These are phyloP conservation scores for Adela reaumurella DNA, from an alignment of 2,888 invertebrate species.

Conservation along the genomic window DNA sequence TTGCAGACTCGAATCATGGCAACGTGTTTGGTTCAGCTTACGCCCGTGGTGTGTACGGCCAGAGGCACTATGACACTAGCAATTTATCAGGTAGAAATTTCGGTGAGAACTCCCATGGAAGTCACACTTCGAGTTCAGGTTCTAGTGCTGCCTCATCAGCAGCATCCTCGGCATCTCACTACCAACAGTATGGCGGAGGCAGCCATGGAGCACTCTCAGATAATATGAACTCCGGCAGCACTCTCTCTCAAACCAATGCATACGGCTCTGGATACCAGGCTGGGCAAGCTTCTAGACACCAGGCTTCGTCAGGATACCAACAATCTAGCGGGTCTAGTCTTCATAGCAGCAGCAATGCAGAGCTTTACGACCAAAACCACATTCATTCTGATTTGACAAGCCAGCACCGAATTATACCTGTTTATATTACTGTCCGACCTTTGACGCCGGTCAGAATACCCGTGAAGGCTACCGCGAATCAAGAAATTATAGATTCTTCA, in stretches of 20 bases:
- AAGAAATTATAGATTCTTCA: constrained; percentile 3
- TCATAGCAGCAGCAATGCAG: constrained; percentile 15
- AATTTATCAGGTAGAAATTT: constrained; percentile 41
- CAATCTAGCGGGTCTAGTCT: not conserved
- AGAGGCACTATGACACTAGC: constrained; percentile 32
- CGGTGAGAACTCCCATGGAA: constrained; percentile 24
- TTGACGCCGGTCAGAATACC: not conserved
- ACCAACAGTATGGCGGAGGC: not conserved
- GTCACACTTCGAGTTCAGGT: constrained; percentile 16
- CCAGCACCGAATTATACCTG: not conserved
- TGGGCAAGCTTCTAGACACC: not conserved
- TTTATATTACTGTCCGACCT: not conserved
- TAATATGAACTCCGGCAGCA: not conserved
- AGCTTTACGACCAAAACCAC: constrained; percentile 24
- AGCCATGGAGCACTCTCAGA: not conserved
- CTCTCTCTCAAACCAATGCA: not conserved
- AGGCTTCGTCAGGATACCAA: not conserved
- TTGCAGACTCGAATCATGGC: constrained; percentile 29
- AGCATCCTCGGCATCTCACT: not conserved
- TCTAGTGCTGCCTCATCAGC: constrained; percentile 8
- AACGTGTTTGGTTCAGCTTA: constrained; percentile 41
- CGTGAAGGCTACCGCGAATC: not conserved
- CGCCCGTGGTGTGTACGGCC: constrained; percentile 39
- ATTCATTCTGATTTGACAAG: not conserved
- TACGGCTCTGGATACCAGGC: not conserved